Evolutionary conservation across 2,888 invertebrate species (phyloP), one percentile per base, ranked within the genome.

Genomic region (Melanargia galathea): DNA sequence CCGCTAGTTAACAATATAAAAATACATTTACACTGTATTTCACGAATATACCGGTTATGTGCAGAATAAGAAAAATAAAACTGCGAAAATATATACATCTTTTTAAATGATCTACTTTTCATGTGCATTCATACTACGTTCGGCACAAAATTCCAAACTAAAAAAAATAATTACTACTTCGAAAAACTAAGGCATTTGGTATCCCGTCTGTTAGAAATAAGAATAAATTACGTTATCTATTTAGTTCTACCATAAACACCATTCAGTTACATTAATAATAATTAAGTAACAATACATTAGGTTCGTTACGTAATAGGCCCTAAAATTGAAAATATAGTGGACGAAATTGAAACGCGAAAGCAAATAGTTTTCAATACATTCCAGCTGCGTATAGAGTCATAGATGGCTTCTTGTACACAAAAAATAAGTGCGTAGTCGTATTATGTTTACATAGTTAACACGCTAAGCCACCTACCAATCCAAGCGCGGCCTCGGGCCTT

Each of bases 321-420:
- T 63, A 61, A 58, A n/a, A 48, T 61, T 60, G 63, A 67, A 63
- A 56, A 65, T 65, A 65, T 58, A 68, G 48, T 69, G 69, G 68
- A 69, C 69, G 69, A 62, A 65, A 65, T 55, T 65, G 24, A 55
- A 43, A 55, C 40, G 46, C 56, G 48, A 67, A 62, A 68, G 64
- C 60, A 68, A 38, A 38, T 8, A 45, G 60, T 16, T 55, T 16
- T 22, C 16, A 24, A 26, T 43, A 55, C 16, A 16, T 13, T 49
- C 16, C 30, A 24, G 40, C 40, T 55, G 38, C 55, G 55, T 43
- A 26, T 18, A 40, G 30, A 51, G n/a, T 51, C 30, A 33, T 38
- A 22, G 38, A n/a, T 22, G 38, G 20, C 35, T 7, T 38, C 7
- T 35, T 51, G 26, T 16, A 49, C n/a, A 11, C 1, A 2, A 30